Evolutionary conservation across 2,888 invertebrate species (phyloP).

Genomic region (Andrena flavipes): DNA sequence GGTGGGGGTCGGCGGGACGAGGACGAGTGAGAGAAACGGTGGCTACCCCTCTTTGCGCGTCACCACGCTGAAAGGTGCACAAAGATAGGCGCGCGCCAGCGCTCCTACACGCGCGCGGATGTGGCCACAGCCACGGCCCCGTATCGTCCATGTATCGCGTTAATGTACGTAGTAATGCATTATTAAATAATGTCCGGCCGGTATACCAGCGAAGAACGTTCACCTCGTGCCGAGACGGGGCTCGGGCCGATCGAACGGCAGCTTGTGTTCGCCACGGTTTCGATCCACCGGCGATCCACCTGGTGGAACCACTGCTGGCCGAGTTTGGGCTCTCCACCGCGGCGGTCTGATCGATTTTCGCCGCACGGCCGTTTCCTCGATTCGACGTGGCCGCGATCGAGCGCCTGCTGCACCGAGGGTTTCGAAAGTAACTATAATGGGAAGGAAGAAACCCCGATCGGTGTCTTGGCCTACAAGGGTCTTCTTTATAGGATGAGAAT

Average conservation of each 20-base stretch:
- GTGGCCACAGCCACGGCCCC: constrained; percentile 58
- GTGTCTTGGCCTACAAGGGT: too few relatives aligned
- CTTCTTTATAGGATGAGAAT: too few relatives aligned
- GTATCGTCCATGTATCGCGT: constrained; percentile 71
- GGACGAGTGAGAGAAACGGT: constrained; percentile 57
- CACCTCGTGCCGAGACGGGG: constrained; percentile 64
- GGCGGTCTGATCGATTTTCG: constrained; percentile 62
- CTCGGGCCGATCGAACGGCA: constrained; percentile 63
- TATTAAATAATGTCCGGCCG: constrained; percentile 74
- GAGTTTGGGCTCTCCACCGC: constrained; percentile 58
- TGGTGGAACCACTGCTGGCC: constrained; percentile 68
- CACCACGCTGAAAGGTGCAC: constrained; percentile 76
- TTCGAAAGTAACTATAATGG: constrained; percentile 25
- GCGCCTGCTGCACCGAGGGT: constrained; percentile 35
- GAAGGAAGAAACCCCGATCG: too few relatives aligned
- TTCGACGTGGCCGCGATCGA: constrained; percentile 45
- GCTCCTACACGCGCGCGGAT: constrained; percentile 34
- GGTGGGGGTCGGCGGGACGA: constrained; percentile 25
- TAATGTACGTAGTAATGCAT: constrained; percentile 75
- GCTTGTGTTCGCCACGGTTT: constrained; percentile 45
- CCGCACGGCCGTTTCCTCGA: constrained; percentile 35
- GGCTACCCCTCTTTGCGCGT: constrained; percentile 74
- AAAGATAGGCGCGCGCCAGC: constrained; percentile 60
- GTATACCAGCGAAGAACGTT: constrained; percentile 71
- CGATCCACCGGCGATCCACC: constrained; percentile 61